These are phyloP conservation scores for Oreamnos americanus DNA, from an alignment of 2,113 vertebrate species.

Conservation along the genomic window DNA sequence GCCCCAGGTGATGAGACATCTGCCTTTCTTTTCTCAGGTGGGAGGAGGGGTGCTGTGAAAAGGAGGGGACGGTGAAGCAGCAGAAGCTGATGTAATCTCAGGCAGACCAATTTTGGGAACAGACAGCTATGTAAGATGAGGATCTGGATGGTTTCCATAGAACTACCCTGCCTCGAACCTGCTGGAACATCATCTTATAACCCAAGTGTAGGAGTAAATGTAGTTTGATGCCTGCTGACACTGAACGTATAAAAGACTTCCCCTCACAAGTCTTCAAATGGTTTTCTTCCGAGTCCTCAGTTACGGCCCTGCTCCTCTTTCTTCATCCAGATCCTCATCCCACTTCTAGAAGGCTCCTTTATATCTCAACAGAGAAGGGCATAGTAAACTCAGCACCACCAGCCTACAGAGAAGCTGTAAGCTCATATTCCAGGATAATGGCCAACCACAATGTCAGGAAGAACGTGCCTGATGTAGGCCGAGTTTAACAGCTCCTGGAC, in stretches of 20 bases:
- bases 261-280: neutral
- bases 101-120: neutral
- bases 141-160: neutral
- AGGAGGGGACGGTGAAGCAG: neutral
- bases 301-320: neutral
- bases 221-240: neutral
- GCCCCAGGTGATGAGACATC: neutral
- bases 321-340: neutral
- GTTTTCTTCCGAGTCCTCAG: neutral
- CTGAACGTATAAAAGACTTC: neutral
- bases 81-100: neutral
- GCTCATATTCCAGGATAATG: neutral
- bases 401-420: neutral
- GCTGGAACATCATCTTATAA: neutral
- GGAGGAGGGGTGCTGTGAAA: neutral
- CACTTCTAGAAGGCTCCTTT: neutral
- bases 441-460: neutral
- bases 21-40: neutral
- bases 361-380: neutral
- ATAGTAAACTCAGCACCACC: neutral
- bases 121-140: neutral
- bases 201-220: too few relatives aligned
- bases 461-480: neutral
- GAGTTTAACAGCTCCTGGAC: neutral
- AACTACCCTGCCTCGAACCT: neutral